phyloP scores from a whole-genome alignment of 1,140 invertebrate genomes.

The Eumeta japonica region DNA sequence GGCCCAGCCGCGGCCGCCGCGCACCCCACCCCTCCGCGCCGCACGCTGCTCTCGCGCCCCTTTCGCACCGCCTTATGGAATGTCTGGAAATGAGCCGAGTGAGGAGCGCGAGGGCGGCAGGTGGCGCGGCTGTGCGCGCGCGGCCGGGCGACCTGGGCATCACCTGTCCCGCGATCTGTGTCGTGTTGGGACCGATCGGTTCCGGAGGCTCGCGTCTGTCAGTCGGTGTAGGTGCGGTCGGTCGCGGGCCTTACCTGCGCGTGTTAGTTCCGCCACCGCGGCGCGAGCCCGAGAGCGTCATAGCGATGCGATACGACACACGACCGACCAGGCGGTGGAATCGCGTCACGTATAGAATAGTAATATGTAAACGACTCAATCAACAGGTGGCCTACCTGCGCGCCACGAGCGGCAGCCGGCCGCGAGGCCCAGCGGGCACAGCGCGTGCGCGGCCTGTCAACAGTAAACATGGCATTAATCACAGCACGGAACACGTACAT shows the following conservation, averaged over 20 bases:
- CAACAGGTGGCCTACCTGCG: conserved; percentile 29
- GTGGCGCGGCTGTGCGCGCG: neutral
- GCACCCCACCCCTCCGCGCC: neutral
- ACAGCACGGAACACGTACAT: neutral
- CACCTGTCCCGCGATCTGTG: conserved; percentile 24
- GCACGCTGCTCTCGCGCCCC: neutral
- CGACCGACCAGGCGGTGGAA: conserved; percentile 21
- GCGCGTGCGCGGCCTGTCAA: conserved; percentile 7
- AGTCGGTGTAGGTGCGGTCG: neutral
- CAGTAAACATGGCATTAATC: too few species aligned
- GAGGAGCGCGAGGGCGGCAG: too few species aligned
- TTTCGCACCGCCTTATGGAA: too few species aligned
- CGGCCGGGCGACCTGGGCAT: conserved; percentile 19
- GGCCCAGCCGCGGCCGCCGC: conserved; percentile 24
- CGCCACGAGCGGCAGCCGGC: conserved; percentile 12
- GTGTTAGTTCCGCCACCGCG: conserved; percentile 25
- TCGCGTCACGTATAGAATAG: conserved; percentile 13
- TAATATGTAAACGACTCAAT: conserved; percentile 12
- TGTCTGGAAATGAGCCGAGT: too few species aligned
- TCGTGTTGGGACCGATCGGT: too few species aligned
- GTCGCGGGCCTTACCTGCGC: conserved; percentile 16
- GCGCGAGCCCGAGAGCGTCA: too few species aligned
- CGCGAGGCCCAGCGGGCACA: conserved; percentile 5
- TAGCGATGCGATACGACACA: conserved; percentile 19
- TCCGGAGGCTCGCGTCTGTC: too few species aligned